Evolutionary conservation across 1,140 invertebrate species (phyloP).

Genomic region (Sarcophaga peregrina): DNA sequence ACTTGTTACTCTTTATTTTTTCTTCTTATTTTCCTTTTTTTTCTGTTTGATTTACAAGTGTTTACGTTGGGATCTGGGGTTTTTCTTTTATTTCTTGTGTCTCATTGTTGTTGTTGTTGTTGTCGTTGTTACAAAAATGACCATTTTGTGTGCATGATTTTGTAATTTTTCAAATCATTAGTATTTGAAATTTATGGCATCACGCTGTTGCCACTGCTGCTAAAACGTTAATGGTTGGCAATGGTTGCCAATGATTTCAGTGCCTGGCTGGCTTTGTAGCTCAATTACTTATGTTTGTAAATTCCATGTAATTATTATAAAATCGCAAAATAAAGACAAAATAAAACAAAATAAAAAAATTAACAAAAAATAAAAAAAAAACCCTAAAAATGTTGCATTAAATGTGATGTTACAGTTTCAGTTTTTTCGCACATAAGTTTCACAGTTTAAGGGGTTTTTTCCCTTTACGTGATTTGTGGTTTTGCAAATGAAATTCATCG

Average conservation of each 20-base stretch:
- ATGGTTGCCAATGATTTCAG: conserved; percentile 26
- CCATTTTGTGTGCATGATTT: conserved; percentile 41
- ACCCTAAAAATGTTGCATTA: too few relatives aligned
- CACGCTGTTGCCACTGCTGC: conserved; percentile 35
- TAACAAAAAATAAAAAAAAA: too few relatives aligned
- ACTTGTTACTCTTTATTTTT: neutral
- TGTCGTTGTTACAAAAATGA: conserved; percentile 26
- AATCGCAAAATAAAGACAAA: neutral
- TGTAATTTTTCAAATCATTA: conserved; percentile 44
- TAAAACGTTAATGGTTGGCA: neutral
- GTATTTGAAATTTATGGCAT: conserved; percentile 41
- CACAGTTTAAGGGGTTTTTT: neutral
- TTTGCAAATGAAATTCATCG: neutral
- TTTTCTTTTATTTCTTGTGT: too few relatives aligned
- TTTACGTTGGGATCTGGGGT: too few relatives aligned
- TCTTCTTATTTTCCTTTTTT: neutral
- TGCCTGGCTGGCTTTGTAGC: conserved; percentile 27
- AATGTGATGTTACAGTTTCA: conserved; percentile 5
- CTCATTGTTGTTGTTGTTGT: neutral
- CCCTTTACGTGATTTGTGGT: neutral
- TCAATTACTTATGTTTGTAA: conserved; percentile 36
- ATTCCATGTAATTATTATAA: conserved; percentile 14
- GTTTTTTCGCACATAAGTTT: neutral
- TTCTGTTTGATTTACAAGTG: neutral
- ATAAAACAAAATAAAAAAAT: too few relatives aligned